Evolutionary conservation across 2,797 vertebrate species (phyloP).

Genomic region (Phoebastria nigripes): DNA sequence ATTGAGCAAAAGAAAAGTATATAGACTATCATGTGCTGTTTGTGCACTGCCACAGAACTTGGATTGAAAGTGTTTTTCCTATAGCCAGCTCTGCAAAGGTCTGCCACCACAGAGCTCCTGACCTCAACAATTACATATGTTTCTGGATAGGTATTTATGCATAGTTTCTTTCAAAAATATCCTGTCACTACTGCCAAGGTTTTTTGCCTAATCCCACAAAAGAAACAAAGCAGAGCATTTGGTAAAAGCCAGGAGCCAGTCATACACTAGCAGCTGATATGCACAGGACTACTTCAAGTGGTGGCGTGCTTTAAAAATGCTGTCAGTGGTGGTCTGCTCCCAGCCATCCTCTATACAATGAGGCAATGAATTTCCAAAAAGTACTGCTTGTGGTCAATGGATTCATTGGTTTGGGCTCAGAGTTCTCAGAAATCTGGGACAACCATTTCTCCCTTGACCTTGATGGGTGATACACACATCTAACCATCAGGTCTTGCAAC

Average conservation of each 20-base stretch:
- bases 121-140: background rate
- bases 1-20: slow-evolving; percentile 6
- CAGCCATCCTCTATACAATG: background rate
- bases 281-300: background rate
- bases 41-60: background rate
- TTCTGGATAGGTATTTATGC: background rate
- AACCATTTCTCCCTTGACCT: background rate
- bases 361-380: background rate
- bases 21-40: background rate
- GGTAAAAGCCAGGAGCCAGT: background rate
- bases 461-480: fast-evolving
- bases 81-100: background rate
- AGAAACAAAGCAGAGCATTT: background rate
- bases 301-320: background rate
- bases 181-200: background rate
- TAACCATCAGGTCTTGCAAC: background rate
- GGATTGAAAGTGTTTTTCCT: background rate
- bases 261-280: background rate
- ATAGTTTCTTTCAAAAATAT: background rate
- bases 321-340: background rate
- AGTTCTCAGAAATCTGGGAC: background rate
- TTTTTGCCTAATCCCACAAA: background rate
- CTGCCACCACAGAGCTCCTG: background rate
- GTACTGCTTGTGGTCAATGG: background rate
- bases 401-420: background rate